Percentiles rank a stretch among this genome's conserved stretches.
These are phyloP conservation scores for Amphiprion clarkii DNA, from an alignment of 2,797 vertebrate genomes.

Conservation along the genomic window DNA sequence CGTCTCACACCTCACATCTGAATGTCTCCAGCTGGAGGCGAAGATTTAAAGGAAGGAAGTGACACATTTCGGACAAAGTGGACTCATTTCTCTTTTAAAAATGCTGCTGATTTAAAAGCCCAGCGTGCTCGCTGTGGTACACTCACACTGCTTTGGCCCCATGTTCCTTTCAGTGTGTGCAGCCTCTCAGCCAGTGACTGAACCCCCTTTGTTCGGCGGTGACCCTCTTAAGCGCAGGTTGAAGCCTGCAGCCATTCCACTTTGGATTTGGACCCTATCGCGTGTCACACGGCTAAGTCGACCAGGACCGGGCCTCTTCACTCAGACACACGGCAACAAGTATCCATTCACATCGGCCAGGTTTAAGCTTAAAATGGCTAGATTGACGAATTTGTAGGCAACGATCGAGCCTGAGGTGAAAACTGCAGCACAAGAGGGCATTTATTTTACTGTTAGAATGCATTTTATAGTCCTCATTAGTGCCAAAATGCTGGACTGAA, in stretches of 20 bases:
- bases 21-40: slow-evolving; percentile 11
- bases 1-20: slow-evolving; percentile 19
- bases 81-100: slow-evolving; percentile 25
- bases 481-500: not conserved
- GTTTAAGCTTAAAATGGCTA: slow-evolving; percentile 34
- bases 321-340: slow-evolving; percentile 71
- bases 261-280: slow-evolving; percentile 82
- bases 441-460: too few species aligned
- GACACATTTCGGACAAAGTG: not conserved
- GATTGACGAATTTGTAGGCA: not conserved
- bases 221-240: slow-evolving; percentile 81
- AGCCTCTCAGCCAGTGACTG: slow-evolving; percentile 75
- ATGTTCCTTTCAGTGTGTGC: slow-evolving; percentile 61
- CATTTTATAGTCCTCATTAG: not conserved
- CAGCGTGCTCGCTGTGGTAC: slow-evolving; percentile 10
- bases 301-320: slow-evolving; percentile 72
- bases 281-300: slow-evolving; percentile 76
- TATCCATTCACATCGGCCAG: slow-evolving; percentile 60
- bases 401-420: not conserved
- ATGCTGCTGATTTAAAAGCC: slow-evolving; percentile 35
- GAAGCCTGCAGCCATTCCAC: slow-evolving; percentile 81
- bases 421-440: not conserved
- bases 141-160: slow-evolving; percentile 43
- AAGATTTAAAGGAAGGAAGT: not conserved
- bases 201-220: slow-evolving; percentile 78